phyloP scores from a whole-genome alignment of 1,140 invertebrate species.

The Leucophenga varia region DNA sequence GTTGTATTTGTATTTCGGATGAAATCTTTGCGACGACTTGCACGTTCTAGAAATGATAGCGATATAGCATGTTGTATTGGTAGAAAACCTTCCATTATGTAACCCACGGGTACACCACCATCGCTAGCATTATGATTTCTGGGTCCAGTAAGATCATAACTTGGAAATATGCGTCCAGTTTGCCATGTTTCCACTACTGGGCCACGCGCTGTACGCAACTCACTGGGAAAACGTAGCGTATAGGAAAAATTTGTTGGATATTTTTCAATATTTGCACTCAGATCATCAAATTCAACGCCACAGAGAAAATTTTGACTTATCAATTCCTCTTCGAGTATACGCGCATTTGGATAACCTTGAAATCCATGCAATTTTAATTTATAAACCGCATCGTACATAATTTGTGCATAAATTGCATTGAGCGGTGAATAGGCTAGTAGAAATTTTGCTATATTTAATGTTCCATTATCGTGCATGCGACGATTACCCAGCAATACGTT shows the following conservation, averaged over 20 bases:
- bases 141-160: constrained; percentile 1
- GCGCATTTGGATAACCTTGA: not conserved
- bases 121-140: constrained; percentile 8
- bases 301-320: constrained; percentile 18
- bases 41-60: constrained; percentile 10
- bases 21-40: not conserved
- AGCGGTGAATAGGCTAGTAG: constrained; percentile 20
- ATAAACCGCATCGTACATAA: too few species aligned
- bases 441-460: constrained; percentile 13
- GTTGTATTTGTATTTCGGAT: constrained; percentile 15
- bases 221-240: constrained; percentile 24
- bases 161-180: constrained; percentile 1
- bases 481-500: constrained; percentile 4
- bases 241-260: constrained; percentile 10
- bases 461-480: constrained; percentile 16
- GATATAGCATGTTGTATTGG: constrained; percentile 60
- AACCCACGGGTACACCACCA: constrained; percentile 48
- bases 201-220: constrained; percentile 17
- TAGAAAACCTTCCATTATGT: constrained; percentile 62
- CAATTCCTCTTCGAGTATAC: constrained; percentile 11
- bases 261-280: not conserved
- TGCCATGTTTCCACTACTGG: not conserved
- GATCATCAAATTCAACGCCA: constrained; percentile 16
- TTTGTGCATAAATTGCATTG: too few species aligned
- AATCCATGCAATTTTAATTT: not conserved